These are phyloP conservation scores for Netelia fuscicornis DNA, from an alignment of 2,888 invertebrate species.

Conservation along the genomic window DNA sequence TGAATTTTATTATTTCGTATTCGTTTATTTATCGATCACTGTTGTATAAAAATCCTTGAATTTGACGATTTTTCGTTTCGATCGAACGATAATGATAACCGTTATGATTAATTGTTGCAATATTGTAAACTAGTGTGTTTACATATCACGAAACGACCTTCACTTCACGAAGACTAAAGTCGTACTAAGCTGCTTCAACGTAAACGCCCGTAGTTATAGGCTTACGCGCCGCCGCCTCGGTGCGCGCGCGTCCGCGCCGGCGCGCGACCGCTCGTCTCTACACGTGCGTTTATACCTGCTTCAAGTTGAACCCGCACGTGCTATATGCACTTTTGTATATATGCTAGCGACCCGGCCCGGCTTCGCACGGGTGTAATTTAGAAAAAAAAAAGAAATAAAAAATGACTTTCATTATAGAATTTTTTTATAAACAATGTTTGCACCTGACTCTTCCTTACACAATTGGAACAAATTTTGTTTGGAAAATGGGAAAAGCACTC, in stretches of 20 bases:
- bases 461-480: no score
- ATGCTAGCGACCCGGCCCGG: no score
- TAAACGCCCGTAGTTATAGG: slow-evolving; percentile 56
- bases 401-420: no score
- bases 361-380: no score
- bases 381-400: no score
- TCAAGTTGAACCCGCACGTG: neutral
- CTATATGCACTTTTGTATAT: neutral
- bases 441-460: no score
- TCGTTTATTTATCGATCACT: neutral
- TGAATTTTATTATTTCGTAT: slow-evolving; percentile 18
- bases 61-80: neutral
- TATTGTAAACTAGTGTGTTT: neutral
- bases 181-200: slow-evolving; percentile 75
- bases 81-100: neutral
- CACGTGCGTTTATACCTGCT: slow-evolving; percentile 56
- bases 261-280: slow-evolving; percentile 24
- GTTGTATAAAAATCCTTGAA: neutral
- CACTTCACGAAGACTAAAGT: slow-evolving; percentile 75
- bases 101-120: neutral
- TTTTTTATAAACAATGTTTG: no score
- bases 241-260: slow-evolving; percentile 25
- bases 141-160: slow-evolving; percentile 64
- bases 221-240: neutral
- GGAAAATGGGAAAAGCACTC: no score